Evolutionary conservation across 2,113 vertebrate genomes (phyloP), one percentile per base, ranked within the genome.

Genomic region (Sceloporus tristichus): DNA sequence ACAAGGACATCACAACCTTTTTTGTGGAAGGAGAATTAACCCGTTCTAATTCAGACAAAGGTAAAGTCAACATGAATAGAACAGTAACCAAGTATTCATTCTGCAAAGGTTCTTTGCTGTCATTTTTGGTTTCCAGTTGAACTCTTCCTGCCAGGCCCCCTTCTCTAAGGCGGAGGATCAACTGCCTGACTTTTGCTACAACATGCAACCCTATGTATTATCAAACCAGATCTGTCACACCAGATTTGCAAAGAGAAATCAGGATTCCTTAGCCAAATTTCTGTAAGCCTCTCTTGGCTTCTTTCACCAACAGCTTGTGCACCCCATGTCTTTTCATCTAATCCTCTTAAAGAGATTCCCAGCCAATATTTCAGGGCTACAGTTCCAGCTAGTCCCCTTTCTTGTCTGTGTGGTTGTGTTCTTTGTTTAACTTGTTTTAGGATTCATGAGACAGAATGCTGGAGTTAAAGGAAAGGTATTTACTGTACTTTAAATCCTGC

Each of bases 231-330:
- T 29, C 10, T 29, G 68, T 11, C 68, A 71, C 25, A 29, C 29
- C 29, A 71, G 4, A 62, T 75, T 40, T 62, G 53, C 11, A 54
- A 74, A 53, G 34, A 75, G 71, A 85, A 85, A 59, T 9, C 71
- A 62, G 34, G 25, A 65, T 25, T 65, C 54, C 25, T 7, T 19
- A 18, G 73, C 73, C 84, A 85, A 85, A 65, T 76, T 62, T 23
- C 71, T 42, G 6, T 59, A 85, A 76, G 71, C 73, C 25, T 59
- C 56, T 19, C 27, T 65, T 29, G 56, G 56, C 84, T 42, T 42
- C 54, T 85, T 42, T 48, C 56, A 85, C 7, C 38, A 86, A 79
- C 75, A 86, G 85, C 62, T 86, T 86, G 76, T 13, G 21, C 3
- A 79, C 65, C 62, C 56, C 56, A 76, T 25, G 76, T 16, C 13